phyloP scores from a whole-genome alignment of 1,140 invertebrate species.

The Listronotus oregonensis region DNA sequence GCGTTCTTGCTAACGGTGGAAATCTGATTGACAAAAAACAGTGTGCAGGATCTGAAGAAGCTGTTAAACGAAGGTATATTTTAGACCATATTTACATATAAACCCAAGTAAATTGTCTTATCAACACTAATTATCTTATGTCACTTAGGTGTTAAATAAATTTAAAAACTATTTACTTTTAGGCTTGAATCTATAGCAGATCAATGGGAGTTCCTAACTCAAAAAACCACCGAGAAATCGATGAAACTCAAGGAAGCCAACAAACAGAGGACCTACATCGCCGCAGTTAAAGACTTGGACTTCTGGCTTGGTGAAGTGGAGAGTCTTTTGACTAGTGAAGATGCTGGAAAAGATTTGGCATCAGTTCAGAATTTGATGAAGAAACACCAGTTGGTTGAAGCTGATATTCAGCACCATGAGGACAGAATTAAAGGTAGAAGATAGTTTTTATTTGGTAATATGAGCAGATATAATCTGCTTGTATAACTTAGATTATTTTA shows the following conservation, averaged over 20 bases:
- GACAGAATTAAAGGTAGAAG: slow-evolving; percentile 86
- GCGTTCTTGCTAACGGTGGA: slow-evolving; percentile 93
- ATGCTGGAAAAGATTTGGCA: slow-evolving; percentile 96
- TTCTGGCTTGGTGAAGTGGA: slow-evolving; percentile 99
- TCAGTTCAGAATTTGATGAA: slow-evolving; percentile 99
- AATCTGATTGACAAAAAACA: slow-evolving; percentile 93
- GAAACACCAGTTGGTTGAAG: slow-evolving; percentile 98
- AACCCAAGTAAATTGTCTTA: too few relatives aligned
- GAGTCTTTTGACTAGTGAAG: slow-evolving; percentile 93
- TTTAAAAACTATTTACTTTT: neutral
- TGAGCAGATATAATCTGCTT: too few relatives aligned
- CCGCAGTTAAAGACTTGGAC: slow-evolving; percentile 98
- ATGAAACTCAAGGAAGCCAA: slow-evolving; percentile 98
- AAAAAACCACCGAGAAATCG: slow-evolving; percentile 97
- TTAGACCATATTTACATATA: too few relatives aligned
- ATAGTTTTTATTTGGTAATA: too few relatives aligned
- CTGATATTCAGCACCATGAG: slow-evolving; percentile 94
- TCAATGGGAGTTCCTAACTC: slow-evolving; percentile 98
- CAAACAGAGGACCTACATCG: slow-evolving; percentile 98
- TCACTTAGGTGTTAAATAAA: too few relatives aligned
- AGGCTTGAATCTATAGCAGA: slow-evolving; percentile 89
- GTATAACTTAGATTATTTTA: too few relatives aligned
- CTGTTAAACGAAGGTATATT: slow-evolving; percentile 76
- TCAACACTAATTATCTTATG: too few relatives aligned
- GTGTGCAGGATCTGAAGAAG: slow-evolving; percentile 90